A percentile compares a stretch with the other conserved stretches of the same genome.
These are phyloP conservation scores for Wasmannia auropunctata DNA, from an alignment of 1,140 invertebrate genomes.

Conservation along the genomic window DNA sequence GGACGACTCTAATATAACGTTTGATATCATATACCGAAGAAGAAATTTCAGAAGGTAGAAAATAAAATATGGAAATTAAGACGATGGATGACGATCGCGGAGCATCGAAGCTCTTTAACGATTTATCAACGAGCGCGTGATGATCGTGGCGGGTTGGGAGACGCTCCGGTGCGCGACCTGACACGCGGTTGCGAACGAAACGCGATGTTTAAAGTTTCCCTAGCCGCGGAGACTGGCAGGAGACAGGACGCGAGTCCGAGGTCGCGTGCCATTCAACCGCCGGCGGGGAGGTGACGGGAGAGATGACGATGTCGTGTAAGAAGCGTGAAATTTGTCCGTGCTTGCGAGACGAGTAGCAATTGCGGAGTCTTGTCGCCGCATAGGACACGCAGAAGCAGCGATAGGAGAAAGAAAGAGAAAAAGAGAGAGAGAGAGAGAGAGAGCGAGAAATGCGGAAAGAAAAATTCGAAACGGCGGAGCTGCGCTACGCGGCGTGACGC, in stretches of 20 bases:
- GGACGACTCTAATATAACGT: background rate
- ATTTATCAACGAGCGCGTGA: slow-evolving; percentile 34
- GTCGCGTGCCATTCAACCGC: slow-evolving; percentile 26
- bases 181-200: slow-evolving; percentile 15
- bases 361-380: slow-evolving; percentile 1
- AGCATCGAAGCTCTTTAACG: slow-evolving; percentile 18
- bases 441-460: slow-evolving; percentile 2
- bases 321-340: slow-evolving; percentile 59
- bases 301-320: slow-evolving; percentile 41
- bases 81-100: background rate
- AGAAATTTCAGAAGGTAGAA: background rate
- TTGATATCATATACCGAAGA: background rate
- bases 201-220: slow-evolving; percentile 42
- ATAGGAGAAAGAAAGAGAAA: slow-evolving; percentile 11
- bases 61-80: background rate
- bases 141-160: background rate
- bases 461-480: slow-evolving; percentile 32
- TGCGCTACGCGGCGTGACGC: background rate
- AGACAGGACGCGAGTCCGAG: background rate
- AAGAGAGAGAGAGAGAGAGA: background rate
- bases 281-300: background rate
- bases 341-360: slow-evolving; percentile 11
- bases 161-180: background rate
- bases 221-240: background rate
- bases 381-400: background rate